Evolutionary conservation across 2,888 invertebrate genomes (phyloP).

Genomic region (Heliconius charithonia): DNA sequence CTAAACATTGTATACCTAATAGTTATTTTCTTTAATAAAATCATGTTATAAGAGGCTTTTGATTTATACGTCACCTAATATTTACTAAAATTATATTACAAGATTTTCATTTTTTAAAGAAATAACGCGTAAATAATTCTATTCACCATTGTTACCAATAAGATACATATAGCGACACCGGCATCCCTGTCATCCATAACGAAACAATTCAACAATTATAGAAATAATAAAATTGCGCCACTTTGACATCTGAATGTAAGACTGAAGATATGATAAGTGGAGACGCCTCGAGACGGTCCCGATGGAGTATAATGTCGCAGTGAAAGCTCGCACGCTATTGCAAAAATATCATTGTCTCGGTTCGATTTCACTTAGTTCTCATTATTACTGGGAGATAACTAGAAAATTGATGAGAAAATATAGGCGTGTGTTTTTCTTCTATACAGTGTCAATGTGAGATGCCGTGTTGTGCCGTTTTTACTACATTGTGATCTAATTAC

Average conservation of each 20-base stretch:
- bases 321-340: conserved; percentile 68
- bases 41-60: too few relatives aligned
- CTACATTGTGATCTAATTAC: conserved; percentile 13
- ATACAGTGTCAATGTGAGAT: conserved; percentile 20
- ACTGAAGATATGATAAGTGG: conserved; percentile 37
- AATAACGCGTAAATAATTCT: too few relatives aligned
- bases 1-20: too few relatives aligned
- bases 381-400: conserved; percentile 65
- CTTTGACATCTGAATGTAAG: conserved; percentile 48
- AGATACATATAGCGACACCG: background rate
- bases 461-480: background rate
- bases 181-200: background rate
- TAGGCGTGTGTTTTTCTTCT: conserved; percentile 36
- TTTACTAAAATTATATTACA: too few relatives aligned
- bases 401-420: conserved; percentile 52
- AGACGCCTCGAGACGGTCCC: conserved; percentile 34
- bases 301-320: conserved; percentile 54
- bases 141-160: background rate
- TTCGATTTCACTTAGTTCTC: conserved; percentile 77
- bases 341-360: conserved; percentile 68
- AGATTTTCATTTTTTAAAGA: too few relatives aligned
- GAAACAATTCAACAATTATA: background rate
- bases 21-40: too few relatives aligned
- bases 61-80: too few relatives aligned
- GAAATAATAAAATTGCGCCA: conserved; percentile 34